Base-by-base conservation (phyloP, 1,140 invertebrate genomes). In the Ceratosolen solmsi region DNA sequence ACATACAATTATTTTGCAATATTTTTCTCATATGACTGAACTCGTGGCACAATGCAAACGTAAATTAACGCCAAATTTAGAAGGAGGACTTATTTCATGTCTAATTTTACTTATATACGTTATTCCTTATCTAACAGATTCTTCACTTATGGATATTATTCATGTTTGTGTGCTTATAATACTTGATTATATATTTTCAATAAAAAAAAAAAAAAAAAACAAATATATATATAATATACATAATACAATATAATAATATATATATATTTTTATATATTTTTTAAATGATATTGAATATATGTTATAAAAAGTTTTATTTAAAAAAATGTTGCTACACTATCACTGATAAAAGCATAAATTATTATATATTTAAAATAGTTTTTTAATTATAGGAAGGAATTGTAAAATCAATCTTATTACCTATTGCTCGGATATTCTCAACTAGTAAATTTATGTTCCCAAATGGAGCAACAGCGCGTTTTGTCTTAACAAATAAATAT, bases 1-100 rank as follows among this genome's bases (percentile, higher is more conserved):
- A 88, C 96, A 98, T 86, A 95, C 99, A 68, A 96, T 99, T 84
- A 93, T 99, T 51, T 92, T 98, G 51, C 98, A 99, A 92, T 99
- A 99, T 89, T 93, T 99, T 74, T 96, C 97, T 0, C 97, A 98
- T 88, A 96, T 98, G 89, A 94, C 95, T 20, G 98, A 99, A 86
- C 87, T 97, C 25, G 94, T 96, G 74, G 93, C 93, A 8, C 92
- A 96, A 3, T 96, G 96, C 83, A 94, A 95, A 76, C 93, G 94
- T 71, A 95, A 96, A 83, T 88, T 98, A 76, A 97, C 96, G 1
- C 91, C 93, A 15, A 96, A 95, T 86, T 92, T 98, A 49, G 98
- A 99, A 93, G 96, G 96, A 41, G 97, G 97, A 2, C 93, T 98
- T 4, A 94, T 98, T 75, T 97, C 96, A 4, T 96, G 96, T 78